Conservation (phyloP, 2,797 vertebrate genomes). For the Lophotriccus pileatus region DNA sequence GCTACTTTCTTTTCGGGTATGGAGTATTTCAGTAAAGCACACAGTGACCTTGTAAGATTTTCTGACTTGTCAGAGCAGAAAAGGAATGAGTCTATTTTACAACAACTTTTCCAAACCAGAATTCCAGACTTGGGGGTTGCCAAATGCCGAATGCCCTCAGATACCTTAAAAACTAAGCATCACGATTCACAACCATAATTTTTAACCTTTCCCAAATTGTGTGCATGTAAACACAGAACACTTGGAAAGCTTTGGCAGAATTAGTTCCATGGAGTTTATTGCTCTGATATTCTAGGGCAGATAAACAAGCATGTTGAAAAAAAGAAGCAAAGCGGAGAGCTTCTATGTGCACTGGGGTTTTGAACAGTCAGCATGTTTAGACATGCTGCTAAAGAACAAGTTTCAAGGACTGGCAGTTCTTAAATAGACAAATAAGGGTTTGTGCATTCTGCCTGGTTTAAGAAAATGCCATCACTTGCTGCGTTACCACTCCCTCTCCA, state of each 20-base stretch:
- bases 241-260: background rate
- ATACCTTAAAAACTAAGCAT: background rate
- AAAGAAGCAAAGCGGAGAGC: background rate
- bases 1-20: background rate
- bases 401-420: background rate
- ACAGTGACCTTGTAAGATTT: background rate
- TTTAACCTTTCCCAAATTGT: background rate
- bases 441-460: background rate
- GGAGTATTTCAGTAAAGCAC: background rate
- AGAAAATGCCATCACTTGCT: background rate
- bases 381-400: background rate
- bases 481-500: background rate
- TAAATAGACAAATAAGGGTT: background rate
- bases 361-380: constrained; percentile 1
- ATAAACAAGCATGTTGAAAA: background rate
- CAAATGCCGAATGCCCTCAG: background rate
- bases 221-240: background rate
- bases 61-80: background rate
- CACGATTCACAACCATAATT: background rate
- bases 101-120: background rate
- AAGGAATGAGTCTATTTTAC: background rate
- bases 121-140: background rate
- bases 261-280: background rate
- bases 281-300: background rate
- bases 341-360: background rate